Percentiles rank a stretch among this genome's conserved stretches.
These are phyloP conservation scores for Glareola pratincola DNA, from an alignment of 2,113 vertebrate species.

Conservation along the genomic window DNA sequence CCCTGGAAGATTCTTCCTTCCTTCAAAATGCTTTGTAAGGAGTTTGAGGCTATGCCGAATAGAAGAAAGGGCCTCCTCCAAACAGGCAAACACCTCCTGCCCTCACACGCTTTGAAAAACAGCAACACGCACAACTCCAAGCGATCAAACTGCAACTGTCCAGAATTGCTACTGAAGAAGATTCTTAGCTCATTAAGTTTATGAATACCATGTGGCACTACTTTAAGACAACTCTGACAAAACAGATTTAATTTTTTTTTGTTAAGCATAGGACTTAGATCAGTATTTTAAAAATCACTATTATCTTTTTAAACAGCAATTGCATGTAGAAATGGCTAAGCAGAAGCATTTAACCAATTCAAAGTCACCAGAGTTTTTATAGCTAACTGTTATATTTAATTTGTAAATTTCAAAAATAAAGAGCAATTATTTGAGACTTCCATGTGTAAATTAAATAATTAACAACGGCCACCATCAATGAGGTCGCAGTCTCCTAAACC, in stretches of 20 bases:
- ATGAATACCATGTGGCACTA: background rate
- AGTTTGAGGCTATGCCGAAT: background rate
- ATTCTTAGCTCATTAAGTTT: background rate
- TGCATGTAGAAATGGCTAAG: slow-evolving; percentile 7
- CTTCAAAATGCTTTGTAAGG: background rate
- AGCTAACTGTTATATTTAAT: background rate
- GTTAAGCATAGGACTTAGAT: background rate
- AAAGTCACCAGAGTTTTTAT: background rate
- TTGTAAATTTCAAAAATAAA: background rate
- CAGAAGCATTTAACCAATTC: background rate
- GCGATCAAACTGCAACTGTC: background rate
- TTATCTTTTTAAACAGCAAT: slow-evolving; percentile 18
- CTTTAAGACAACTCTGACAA: background rate
- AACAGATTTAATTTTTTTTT: background rate
- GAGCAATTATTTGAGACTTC: background rate
- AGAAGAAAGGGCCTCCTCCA: background rate
- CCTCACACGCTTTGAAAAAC: background rate
- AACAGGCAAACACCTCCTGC: background rate
- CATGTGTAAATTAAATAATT: background rate
- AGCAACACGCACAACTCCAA: background rate
- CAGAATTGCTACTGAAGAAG: background rate
- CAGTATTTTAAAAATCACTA: background rate
- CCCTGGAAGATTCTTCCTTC: background rate
- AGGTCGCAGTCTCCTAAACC: background rate
- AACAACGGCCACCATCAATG: background rate